A percentile compares a stretch with the other conserved stretches of the same genome.
These are phyloP conservation scores for Neoaliturus tenellus DNA, from an alignment of 2,888 invertebrate species.

Conservation along the genomic window DNA sequence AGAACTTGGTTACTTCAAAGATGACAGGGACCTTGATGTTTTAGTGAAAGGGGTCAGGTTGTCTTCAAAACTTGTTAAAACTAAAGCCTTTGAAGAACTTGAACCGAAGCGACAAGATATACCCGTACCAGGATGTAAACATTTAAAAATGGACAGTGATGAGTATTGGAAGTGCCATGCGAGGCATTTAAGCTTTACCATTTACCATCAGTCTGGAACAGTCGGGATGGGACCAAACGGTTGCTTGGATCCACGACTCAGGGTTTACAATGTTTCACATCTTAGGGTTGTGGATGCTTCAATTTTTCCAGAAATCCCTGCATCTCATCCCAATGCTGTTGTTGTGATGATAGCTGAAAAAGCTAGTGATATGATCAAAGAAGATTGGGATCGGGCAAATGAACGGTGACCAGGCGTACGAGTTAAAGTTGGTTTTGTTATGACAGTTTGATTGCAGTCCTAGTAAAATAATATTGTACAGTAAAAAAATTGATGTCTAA, in stretches of 20 bases:
- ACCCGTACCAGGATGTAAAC: constrained; percentile 76
- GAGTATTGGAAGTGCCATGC: constrained; percentile 81
- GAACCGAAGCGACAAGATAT: constrained; percentile 75
- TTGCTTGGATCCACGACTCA: constrained; percentile 77
- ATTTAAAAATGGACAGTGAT: constrained; percentile 76
- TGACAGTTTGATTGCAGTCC: too few relatives aligned
- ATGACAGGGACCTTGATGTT: constrained; percentile 79
- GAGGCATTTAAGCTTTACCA: constrained; percentile 77
- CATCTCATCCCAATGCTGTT: constrained; percentile 81
- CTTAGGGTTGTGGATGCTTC: constrained; percentile 83
- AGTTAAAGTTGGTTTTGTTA: neutral
- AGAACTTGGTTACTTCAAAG: constrained; percentile 81
- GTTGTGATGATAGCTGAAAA: constrained; percentile 86
- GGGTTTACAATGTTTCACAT: constrained; percentile 78
- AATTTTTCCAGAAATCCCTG: constrained; percentile 80
- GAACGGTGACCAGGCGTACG: neutral
- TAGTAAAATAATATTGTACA: neutral
- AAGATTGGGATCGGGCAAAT: constrained; percentile 62
- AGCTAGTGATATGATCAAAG: constrained; percentile 70
- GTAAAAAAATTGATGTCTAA: neutral
- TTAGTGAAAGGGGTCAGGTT: constrained; percentile 79
- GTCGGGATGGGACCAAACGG: constrained; percentile 75
- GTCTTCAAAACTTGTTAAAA: constrained; percentile 75
- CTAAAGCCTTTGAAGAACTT: constrained; percentile 77
- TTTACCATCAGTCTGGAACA: constrained; percentile 79